phyloP scores from a whole-genome alignment of 2,113 vertebrate genomes.

The Dipodomys stephensi region DNA sequence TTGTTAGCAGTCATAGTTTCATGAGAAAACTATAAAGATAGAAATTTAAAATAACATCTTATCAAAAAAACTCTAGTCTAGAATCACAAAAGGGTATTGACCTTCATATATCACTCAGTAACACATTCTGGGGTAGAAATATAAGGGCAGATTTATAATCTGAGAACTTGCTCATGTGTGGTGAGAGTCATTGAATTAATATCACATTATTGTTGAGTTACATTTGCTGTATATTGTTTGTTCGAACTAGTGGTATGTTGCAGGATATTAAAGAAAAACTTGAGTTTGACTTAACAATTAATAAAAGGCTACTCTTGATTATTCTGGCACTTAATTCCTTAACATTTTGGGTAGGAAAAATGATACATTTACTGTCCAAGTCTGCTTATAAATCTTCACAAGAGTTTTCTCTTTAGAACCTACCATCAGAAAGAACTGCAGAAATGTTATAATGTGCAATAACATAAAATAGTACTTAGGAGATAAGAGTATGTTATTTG shows the following conservation, averaged over 20 bases:
- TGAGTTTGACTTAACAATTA: constrained; percentile 19
- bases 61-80: neutral
- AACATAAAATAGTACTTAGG: neutral
- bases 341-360: neutral
- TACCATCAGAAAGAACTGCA: neutral
- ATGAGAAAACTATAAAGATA: neutral
- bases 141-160: too few species aligned
- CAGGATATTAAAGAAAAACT: neutral
- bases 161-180: neutral
- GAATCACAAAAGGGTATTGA: neutral
- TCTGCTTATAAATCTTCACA: constrained; percentile 18
- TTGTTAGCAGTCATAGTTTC: neutral
- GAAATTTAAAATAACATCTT: neutral
- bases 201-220: neutral
- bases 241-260: neutral
- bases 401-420: neutral
- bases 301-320: constrained; percentile 18
- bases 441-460: neutral
- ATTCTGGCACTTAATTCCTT: neutral
- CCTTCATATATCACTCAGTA: rapidly evolving
- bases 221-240: neutral
- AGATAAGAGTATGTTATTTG: neutral
- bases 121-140: too few species aligned
- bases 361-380: neutral
- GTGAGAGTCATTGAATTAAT: neutral